Evolutionary conservation across 2,888 invertebrate genomes (phyloP), one percentile per base, ranked within the genome.

Genomic region (Drosophila siamana): DNA sequence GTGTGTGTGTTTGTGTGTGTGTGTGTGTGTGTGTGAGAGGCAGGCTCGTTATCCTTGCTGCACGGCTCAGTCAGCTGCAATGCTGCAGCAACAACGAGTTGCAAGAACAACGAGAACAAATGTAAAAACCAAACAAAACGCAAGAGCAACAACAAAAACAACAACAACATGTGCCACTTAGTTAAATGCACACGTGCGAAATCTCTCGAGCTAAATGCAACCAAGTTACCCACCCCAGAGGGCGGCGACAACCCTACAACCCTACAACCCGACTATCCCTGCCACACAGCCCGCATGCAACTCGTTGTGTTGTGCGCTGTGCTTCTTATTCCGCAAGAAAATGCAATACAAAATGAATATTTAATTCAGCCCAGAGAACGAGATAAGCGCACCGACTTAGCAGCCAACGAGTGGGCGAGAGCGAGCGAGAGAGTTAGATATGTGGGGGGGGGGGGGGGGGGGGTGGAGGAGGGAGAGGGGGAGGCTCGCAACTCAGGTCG

Each of bases 141-240:
- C 43, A 26, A 33, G 11, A n/a, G 28, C n/a, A 43, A 52, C 50
- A 57, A 19, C 51, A 41, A 36, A 36, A 54, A 22, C 46, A 43
- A 13, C 50, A 59, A 55, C 43, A 51, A 66, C 59, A 66, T 72
- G 86, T 69, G 69, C 56, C 76, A 86, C 84, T 83, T 86, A 71
- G 86, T 76, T 86, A 83, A 83, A 79, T 88, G 88, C 83, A 83
- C 83, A 84, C 88, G 88, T 84, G 88, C 83, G 64, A 88, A 84
- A 88, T 88, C 83, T 86, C 88, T 86, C 71, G 70, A 88, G 83
- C 86, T 77, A 88, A 85, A 83, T 83, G 83, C 86, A 82, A 69
- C 70, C 62, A 65, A 67, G 62, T 61, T 51, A 43, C 63, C 43
- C 50, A 11, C n/a, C 8, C 24, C 24, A 33, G 0, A 33, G 2